Percentiles rank a stretch among this genome's conserved stretches.
Evolutionary conservation across 2,797 vertebrate species (phyloP).

Genomic region (Clamator glandarius): DNA sequence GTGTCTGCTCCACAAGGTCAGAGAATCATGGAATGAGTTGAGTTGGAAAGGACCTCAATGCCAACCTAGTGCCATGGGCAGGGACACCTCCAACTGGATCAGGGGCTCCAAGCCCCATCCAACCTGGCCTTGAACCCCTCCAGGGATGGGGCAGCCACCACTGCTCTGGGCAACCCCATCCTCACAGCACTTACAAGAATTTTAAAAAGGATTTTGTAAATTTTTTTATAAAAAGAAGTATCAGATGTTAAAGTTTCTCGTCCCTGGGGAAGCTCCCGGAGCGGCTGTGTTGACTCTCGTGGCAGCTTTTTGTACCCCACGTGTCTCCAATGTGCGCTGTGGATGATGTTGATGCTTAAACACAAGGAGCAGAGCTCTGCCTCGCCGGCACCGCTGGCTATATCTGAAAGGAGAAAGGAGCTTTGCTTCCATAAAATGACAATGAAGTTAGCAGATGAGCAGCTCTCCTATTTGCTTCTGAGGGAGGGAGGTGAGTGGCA

Average conservation of each 20-base stretch:
- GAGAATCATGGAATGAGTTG: too few species aligned
- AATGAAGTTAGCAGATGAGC: neutral
- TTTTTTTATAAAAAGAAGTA: too few species aligned
- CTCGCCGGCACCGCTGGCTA: neutral
- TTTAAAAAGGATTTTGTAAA: neutral
- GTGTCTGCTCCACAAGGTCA: neutral
- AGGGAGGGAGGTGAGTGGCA: neutral
- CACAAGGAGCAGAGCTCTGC: neutral
- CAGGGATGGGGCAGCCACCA: too few species aligned
- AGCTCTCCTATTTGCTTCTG: neutral
- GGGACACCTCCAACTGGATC: too few species aligned
- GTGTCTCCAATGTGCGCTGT: accelerated
- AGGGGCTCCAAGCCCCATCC: too few species aligned
- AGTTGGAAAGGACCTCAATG: too few species aligned
- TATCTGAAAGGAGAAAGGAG: neutral
- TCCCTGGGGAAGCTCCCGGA: too few species aligned
- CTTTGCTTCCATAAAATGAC: neutral
- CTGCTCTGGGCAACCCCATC: too few species aligned
- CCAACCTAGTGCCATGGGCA: too few species aligned
- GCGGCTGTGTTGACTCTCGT: neutral
- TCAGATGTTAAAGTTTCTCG: too few species aligned
- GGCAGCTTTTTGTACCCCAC: neutral
- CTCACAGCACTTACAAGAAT: neutral
- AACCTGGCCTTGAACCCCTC: too few species aligned
- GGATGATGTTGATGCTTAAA: neutral